A percentile compares a stretch with the other conserved stretches of the same genome.
Conservation (phyloP, 2,113 vertebrate genomes). For the Sphaerodactylus townsendi region DNA sequence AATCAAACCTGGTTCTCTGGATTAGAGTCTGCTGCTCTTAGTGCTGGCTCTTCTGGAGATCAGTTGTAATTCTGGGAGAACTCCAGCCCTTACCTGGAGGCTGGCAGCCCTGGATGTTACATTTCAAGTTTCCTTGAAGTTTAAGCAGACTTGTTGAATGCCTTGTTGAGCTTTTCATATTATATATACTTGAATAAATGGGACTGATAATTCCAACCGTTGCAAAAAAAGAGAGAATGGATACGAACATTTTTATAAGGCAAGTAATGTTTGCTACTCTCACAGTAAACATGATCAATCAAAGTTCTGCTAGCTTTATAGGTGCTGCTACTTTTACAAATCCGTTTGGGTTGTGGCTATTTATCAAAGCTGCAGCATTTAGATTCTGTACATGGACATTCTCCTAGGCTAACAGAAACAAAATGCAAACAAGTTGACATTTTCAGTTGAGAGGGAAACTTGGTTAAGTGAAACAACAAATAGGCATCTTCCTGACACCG, state of each 20-base stretch:
- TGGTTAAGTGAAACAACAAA: not conserved
- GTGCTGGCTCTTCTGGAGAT: no score
- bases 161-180: not conserved
- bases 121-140: no score
- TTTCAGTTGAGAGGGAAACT: conserved; percentile 1
- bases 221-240: not conserved
- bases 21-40: no score
- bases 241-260: conserved; percentile 6
- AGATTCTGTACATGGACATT: conserved; percentile 6
- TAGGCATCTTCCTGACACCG: not conserved
- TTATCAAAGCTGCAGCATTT: conserved; percentile 36
- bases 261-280: conserved; percentile 20
- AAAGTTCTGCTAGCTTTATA: conserved; percentile 13
- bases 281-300: conserved; percentile 44
- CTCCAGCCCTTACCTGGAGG: no score
- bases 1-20: no score
- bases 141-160: not conserved
- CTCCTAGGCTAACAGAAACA: conserved; percentile 24
- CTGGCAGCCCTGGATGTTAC: no score
- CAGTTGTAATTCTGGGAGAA: no score
- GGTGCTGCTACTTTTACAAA: conserved; percentile 46
- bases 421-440: conserved; percentile 8
- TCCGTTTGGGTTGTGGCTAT: conserved; percentile 22
- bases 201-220: not conserved
- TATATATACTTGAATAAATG: not conserved